Percentiles rank a stretch among this genome's conserved stretches.
These are phyloP conservation scores for Fragum sueziense DNA, from an alignment of 2,888 invertebrate genomes.

Conservation along the genomic window DNA sequence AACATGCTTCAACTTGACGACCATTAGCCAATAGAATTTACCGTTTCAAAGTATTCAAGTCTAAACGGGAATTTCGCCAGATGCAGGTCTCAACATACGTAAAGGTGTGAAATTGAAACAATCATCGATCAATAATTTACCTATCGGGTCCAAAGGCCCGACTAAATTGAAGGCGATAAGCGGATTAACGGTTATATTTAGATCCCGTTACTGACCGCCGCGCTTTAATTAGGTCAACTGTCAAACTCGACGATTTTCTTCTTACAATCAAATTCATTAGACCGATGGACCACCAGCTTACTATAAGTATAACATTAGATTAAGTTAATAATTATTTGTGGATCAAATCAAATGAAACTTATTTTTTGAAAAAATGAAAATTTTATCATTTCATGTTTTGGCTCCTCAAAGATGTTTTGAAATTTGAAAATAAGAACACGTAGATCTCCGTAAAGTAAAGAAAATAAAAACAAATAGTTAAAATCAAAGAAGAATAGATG, in stretches of 20 bases:
- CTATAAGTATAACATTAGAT: too few species aligned
- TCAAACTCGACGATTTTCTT: slow-evolving; percentile 1
- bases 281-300: too few species aligned
- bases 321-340: too few species aligned
- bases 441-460: too few species aligned
- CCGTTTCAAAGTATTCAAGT: slow-evolving; percentile 55
- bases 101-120: slow-evolving; percentile 25
- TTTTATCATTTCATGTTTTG: too few species aligned
- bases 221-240: slow-evolving; percentile 26
- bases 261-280: too few species aligned
- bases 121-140: slow-evolving; percentile 49
- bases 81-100: slow-evolving; percentile 51
- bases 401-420: too few species aligned
- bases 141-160: slow-evolving; percentile 40
- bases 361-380: too few species aligned
- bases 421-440: too few species aligned
- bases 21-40: slow-evolving; percentile 59
- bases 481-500: too few species aligned
- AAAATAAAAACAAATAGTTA: too few species aligned
- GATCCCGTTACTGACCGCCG: slow-evolving; percentile 38
- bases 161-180: slow-evolving; percentile 41
- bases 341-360: too few species aligned
- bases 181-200: slow-evolving; percentile 51
- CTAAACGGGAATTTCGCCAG: slow-evolving; percentile 51
- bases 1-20: slow-evolving; percentile 63